Conservation (phyloP, 2,797 vertebrate species). For the Odontamblyopus lacepedii region DNA sequence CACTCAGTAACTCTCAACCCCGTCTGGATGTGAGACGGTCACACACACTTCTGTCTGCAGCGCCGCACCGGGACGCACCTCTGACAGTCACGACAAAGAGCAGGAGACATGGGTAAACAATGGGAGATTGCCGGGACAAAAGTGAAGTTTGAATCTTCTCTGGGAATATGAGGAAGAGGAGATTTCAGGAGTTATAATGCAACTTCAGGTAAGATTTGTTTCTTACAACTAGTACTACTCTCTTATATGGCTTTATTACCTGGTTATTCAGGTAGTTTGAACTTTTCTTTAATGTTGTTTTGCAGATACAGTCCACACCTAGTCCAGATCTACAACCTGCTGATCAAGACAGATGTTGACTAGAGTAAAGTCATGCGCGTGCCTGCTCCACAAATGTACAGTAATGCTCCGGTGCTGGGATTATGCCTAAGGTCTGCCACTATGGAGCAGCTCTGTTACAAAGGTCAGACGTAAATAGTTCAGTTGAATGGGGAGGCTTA, state of each 20-base stretch:
- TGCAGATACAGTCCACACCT: constrained; percentile 37
- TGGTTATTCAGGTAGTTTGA: constrained; percentile 23
- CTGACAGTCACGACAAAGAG: constrained; percentile 36
- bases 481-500: constrained; percentile 64
- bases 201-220: constrained; percentile 61
- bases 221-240: constrained; percentile 21
- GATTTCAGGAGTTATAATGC: constrained; percentile 44
- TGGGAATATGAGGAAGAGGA: constrained; percentile 35
- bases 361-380: constrained; percentile 24
- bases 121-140: constrained; percentile 29
- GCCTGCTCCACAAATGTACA: constrained; percentile 47
- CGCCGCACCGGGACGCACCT: constrained; percentile 41
- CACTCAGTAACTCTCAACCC: constrained; percentile 72
- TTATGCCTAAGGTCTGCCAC: constrained; percentile 48
- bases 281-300: constrained; percentile 24
- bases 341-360: constrained; percentile 54
- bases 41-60: constrained; percentile 72
- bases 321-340: constrained; percentile 61
- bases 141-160: constrained; percentile 57
- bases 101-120: constrained; percentile 25
- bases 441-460: constrained; percentile 63
- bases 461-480: constrained; percentile 80
- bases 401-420: constrained; percentile 40
- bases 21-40: constrained; percentile 77
- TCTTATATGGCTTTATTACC: constrained; percentile 52